phyloP scores from a whole-genome alignment of 2,113 vertebrate species.

The Dryoscopus gambensis region DNA sequence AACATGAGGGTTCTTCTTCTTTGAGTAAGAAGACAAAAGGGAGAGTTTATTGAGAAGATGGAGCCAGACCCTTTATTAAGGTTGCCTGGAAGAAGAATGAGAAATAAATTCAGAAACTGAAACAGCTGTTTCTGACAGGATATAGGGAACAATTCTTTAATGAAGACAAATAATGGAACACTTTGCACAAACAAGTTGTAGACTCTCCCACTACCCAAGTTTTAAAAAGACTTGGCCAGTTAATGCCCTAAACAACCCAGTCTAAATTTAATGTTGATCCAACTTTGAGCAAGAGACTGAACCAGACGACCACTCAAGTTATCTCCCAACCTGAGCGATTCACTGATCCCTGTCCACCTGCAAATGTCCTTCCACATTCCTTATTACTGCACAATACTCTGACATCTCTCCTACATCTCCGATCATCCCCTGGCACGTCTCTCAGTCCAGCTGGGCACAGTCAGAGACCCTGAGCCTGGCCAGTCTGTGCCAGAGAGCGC shows the following conservation, averaged over 20 bases:
- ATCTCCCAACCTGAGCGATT: background rate
- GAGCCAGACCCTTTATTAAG: background rate
- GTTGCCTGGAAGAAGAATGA: background rate
- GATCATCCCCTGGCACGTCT: background rate
- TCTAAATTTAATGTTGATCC: background rate
- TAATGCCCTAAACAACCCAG: background rate
- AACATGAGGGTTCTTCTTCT: background rate
- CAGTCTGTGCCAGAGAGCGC: background rate
- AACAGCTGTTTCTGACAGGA: background rate
- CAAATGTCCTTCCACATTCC: background rate
- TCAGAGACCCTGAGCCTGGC: background rate
- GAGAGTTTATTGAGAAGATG: background rate
- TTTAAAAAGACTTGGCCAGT: background rate
- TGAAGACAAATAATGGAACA: background rate
- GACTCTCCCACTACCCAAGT: background rate
- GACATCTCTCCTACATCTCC: background rate
- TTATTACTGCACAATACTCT: background rate
- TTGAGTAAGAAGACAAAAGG: background rate
- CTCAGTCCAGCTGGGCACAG: background rate
- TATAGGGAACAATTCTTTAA: background rate
- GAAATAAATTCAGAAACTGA: background rate
- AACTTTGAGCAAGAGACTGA: background rate
- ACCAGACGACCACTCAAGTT: background rate
- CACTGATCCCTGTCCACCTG: background rate
- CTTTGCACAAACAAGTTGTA: background rate